Conservation (phyloP, 1,140 invertebrate species). For the Platyura marginata region DNA sequence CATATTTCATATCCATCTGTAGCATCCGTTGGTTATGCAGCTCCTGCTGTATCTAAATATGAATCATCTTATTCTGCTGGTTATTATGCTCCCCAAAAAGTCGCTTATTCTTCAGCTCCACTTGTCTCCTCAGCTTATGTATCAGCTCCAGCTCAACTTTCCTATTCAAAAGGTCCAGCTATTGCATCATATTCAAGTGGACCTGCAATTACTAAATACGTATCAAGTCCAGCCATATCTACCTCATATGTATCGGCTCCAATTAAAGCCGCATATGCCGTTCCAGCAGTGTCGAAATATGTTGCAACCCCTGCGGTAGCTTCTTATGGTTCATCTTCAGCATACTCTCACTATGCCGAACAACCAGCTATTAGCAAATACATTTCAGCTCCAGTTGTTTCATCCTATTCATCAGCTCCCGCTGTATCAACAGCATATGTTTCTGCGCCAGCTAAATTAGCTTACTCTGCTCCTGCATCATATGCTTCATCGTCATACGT, state of each 20-base stretch:
- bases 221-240: background rate
- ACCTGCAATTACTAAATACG: conserved; percentile 5
- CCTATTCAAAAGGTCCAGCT: conserved; percentile 13
- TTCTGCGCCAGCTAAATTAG: conserved; percentile 11
- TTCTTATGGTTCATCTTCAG: background rate
- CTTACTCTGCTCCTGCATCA: conserved; percentile 9
- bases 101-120: conserved; percentile 7
- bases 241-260: conserved; percentile 4
- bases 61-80: background rate
- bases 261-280: conserved; percentile 3
- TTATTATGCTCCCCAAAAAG: conserved; percentile 1
- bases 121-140: conserved; percentile 12
- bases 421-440: conserved; percentile 13
- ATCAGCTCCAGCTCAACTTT: no score
- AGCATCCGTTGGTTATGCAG: background rate
- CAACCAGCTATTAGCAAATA: conserved; percentile 4
- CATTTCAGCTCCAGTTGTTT: conserved; percentile 5
- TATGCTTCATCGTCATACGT: background rate
- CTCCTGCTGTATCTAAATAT: conserved; percentile 1
- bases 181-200: conserved; percentile 17
- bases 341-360: no score
- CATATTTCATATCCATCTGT: background rate
- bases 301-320: conserved; percentile 5
- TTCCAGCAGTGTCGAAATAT: conserved; percentile 1
- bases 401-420: conserved; percentile 5